Evolutionary conservation across 1,140 invertebrate genomes (phyloP), one percentile per base, ranked within the genome.

Genomic region (Hycleus phaleratus): DNA sequence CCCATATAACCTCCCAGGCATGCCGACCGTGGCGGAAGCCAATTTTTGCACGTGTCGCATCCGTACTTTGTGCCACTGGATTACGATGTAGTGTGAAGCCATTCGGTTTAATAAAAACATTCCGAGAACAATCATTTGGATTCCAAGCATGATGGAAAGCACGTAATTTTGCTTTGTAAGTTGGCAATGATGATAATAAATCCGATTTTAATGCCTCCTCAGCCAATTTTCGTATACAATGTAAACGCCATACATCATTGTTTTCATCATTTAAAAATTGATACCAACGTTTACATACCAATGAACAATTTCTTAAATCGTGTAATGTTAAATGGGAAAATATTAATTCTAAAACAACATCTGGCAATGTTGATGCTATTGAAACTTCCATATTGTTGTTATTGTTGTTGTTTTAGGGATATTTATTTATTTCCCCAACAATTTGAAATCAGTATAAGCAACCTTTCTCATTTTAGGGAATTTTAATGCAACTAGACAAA

Each of bases 1-100:
- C 94, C 96, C 96, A 99, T 72, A 96, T 94, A 0, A 99, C 89
- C 79, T 98, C 95, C 95, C 95, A 98, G 3, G 93, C 91, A 79
- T 99, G 96, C 62, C 95, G 82, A 4, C 96, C 97, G 71, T 87
- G 84, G 61, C 85, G 79, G 71, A 98, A 98, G 1, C 97, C 91
- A 68, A 97, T 90, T 82, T 97, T 97, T 9, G 90, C 91, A 71
- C 95, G 81, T 51, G 94, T 90, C 32, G 91, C 95, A 79, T 99
- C 97, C 52, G 97, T 98, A 78, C 93, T 97, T 78, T 98, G 97
- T 26, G 97, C 96, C 26, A 98, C 91, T 38, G 97, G 96, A 78
- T 98, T 98, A 71, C 85, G 82, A 79, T 98, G 95, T 62, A 98
- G 78, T 5, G 95, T 98, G 73, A 98, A 98, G 49, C 93, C 95